phyloP scores from a whole-genome alignment of 2,797 vertebrate species.

The Anableps anableps region DNA sequence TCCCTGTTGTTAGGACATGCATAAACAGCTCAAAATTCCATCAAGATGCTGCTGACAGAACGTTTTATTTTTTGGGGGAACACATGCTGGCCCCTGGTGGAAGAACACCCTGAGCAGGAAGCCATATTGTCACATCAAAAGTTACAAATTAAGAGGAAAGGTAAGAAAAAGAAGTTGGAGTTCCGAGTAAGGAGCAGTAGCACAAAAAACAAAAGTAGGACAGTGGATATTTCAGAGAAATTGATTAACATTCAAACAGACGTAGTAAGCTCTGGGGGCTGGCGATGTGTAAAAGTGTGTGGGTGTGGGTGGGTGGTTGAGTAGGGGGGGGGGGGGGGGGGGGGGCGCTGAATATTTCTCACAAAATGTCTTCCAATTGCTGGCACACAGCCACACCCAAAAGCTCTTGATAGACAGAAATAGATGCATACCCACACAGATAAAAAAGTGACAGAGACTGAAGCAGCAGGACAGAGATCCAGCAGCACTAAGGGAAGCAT shows the following conservation, averaged over 20 bases:
- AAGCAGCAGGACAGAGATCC: slow-evolving; percentile 38
- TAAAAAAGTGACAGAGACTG: slow-evolving; percentile 5
- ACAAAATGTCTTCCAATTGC: slow-evolving; percentile 59
- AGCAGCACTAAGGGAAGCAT: slow-evolving; percentile 27
- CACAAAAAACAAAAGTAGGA: slow-evolving; percentile 68
- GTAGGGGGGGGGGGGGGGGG: not conserved
- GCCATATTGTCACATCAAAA: not conserved
- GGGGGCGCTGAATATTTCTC: slow-evolving; percentile 72
- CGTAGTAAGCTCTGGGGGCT: slow-evolving; percentile 60
- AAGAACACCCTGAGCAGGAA: not conserved
- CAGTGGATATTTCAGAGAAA: slow-evolving; percentile 72
- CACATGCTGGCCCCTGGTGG: not conserved
- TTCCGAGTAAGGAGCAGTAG: slow-evolving; percentile 37
- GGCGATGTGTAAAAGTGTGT: slow-evolving; percentile 3
- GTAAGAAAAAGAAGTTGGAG: slow-evolving; percentile 3
- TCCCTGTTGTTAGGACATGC: not conserved
- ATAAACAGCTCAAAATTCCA: not conserved
- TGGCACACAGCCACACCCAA: slow-evolving; percentile 53
- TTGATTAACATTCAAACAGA: slow-evolving; percentile 81
- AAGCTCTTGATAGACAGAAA: slow-evolving; percentile 43
- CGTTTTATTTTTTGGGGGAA: not conserved
- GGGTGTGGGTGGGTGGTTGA: slow-evolving; percentile 13
- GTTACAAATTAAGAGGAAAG: not conserved
- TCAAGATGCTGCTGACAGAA: not conserved
- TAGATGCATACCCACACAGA: slow-evolving; percentile 2